Evolutionary conservation across 2,113 vertebrate species (phyloP).

Genomic region (Leuciscus idus): DNA sequence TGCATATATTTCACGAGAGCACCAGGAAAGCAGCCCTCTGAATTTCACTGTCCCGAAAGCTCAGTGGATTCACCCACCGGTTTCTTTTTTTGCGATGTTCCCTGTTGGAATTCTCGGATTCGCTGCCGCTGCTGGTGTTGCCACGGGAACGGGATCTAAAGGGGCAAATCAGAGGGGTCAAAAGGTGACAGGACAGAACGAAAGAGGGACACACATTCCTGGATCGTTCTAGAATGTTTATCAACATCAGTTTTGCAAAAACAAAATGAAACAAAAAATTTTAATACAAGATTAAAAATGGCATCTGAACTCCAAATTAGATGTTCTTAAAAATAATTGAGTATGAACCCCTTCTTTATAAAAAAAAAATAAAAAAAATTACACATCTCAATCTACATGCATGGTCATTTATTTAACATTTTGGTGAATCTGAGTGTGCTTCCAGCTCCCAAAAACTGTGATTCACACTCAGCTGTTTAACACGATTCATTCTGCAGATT

Average conservation of each 20-base stretch:
- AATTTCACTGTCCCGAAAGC: not conserved
- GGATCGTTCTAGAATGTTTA: not conserved
- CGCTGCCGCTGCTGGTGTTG: constrained; percentile 89
- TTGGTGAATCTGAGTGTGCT: not conserved
- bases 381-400: not conserved
- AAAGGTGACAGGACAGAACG: constrained; percentile 38
- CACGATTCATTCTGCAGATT: not conserved
- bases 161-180: constrained; percentile 43
- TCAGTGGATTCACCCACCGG: constrained; percentile 69
- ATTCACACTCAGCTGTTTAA: not conserved
- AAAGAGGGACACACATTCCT: not conserved
- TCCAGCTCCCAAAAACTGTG: not conserved
- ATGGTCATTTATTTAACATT: not conserved
- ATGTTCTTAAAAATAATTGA: no score
- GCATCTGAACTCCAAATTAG: no score
- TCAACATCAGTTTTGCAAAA: not conserved
- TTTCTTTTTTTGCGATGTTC: constrained; percentile 88
- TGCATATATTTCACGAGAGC: not conserved
- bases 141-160: constrained; percentile 86
- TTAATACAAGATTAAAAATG: not conserved
- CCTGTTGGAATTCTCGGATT: constrained; percentile 86
- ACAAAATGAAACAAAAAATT: not conserved
- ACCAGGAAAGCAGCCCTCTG: not conserved
- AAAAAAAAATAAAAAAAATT: no score
- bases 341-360: no score